Evolutionary conservation across 2,888 invertebrate genomes (phyloP).

Genomic region (Heliconius charithonia): DNA sequence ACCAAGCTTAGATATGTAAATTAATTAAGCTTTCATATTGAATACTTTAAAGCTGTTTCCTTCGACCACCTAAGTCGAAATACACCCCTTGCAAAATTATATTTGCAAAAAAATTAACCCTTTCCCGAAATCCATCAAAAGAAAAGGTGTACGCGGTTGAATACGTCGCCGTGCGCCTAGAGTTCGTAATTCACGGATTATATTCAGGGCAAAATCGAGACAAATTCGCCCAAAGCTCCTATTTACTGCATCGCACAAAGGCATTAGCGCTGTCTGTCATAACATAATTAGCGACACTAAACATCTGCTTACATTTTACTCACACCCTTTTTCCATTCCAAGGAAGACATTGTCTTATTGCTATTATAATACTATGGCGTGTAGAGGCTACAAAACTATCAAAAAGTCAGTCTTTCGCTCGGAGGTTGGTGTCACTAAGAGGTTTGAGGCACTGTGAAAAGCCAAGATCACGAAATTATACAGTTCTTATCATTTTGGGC

Average conservation of each 20-base stretch:
- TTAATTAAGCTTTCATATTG: slow-evolving; percentile 49
- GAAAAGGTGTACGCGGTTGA: slow-evolving; percentile 64
- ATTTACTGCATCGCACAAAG: slow-evolving; percentile 59
- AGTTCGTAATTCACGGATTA: slow-evolving; percentile 63
- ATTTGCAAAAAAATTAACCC: slow-evolving; percentile 54
- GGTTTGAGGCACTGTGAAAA: slow-evolving; percentile 60
- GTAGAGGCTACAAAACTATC: slow-evolving; percentile 68
- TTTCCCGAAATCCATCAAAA: slow-evolving; percentile 51
- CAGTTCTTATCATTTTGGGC: slow-evolving; percentile 91
- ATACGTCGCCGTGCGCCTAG: slow-evolving; percentile 52
- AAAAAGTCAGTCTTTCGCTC: slow-evolving; percentile 80
- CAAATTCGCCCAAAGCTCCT: slow-evolving; percentile 64
- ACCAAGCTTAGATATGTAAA: slow-evolving; percentile 46
- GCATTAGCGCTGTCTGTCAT: slow-evolving; percentile 58
- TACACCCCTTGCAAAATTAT: slow-evolving; percentile 40
- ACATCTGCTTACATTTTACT: slow-evolving; percentile 49
- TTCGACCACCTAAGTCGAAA: slow-evolving; percentile 51
- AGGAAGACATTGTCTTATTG: slow-evolving; percentile 60
- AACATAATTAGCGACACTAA: slow-evolving; percentile 59
- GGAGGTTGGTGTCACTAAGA: slow-evolving; percentile 77
- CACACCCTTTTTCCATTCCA: slow-evolving; percentile 52
- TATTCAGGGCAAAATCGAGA: slow-evolving; percentile 62
- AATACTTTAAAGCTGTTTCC: slow-evolving; percentile 69
- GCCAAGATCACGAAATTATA: slow-evolving; percentile 90
- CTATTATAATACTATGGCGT: slow-evolving; percentile 75